Conservation (phyloP, 2,888 invertebrate genomes). For the Chrysolina oricalcia region DNA sequence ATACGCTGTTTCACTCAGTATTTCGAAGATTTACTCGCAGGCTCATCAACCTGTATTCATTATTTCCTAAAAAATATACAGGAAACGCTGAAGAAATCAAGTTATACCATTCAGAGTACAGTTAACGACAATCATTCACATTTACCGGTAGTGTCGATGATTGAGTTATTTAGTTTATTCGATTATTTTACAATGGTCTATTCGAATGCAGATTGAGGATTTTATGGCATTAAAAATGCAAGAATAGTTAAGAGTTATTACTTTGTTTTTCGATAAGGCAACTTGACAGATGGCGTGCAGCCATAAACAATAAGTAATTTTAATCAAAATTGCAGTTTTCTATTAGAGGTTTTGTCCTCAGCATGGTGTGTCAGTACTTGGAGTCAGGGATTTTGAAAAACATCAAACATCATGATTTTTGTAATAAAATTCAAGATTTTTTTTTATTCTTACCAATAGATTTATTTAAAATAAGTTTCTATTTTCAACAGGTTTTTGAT, state of each 20-base stretch:
- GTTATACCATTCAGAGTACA: background rate
- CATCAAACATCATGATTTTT: no score
- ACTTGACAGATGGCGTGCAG: background rate
- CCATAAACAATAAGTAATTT: background rate
- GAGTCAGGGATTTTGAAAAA: no score
- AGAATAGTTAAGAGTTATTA: background rate
- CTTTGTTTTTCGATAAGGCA: background rate
- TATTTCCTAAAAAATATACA: background rate
- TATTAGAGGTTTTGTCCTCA: background rate
- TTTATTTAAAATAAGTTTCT: no score
- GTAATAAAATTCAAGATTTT: no score
- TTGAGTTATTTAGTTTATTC: conserved; percentile 7
- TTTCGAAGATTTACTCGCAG: background rate
- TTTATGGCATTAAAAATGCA: background rate
- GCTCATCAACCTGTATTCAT: background rate
- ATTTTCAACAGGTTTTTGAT: no score
- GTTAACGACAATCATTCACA: background rate
- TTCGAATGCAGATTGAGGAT: background rate
- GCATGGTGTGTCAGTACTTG: no score
- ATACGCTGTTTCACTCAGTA: no score
- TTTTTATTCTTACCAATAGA: no score
- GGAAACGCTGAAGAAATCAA: conserved; percentile 6
- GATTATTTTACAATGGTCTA: background rate
- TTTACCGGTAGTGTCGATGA: background rate
- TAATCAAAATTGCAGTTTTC: background rate